phyloP scores from a whole-genome alignment of 2,113 vertebrate genomes.

The Piaya cayana region DNA sequence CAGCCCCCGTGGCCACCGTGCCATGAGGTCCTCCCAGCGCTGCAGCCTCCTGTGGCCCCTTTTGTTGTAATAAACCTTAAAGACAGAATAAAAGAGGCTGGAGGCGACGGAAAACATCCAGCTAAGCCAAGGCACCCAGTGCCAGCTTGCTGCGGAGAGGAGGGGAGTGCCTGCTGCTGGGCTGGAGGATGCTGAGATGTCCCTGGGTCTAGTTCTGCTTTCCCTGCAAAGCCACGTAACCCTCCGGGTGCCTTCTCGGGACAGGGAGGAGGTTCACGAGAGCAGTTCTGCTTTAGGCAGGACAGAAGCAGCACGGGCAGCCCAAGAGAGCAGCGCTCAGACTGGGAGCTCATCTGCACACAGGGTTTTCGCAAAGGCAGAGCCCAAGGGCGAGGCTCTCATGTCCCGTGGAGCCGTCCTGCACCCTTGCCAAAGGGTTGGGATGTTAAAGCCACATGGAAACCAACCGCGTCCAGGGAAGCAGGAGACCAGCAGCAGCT shows the following conservation, averaged over 20 bases:
- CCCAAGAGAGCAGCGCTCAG: neutral
- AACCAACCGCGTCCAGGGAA: neutral
- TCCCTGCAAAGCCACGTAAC: neutral
- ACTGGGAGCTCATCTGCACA: accelerated
- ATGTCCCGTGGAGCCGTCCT: accelerated
- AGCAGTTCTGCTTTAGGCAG: neutral
- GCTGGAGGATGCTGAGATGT: neutral
- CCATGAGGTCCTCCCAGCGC: neutral
- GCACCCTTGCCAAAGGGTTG: neutral
- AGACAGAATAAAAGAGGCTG: neutral
- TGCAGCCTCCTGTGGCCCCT: accelerated
- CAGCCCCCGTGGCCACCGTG: neutral
- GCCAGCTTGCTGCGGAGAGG: accelerated
- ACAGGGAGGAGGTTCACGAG: neutral
- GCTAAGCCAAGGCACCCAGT: neutral
- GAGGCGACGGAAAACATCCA: neutral
- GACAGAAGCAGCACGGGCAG: accelerated
- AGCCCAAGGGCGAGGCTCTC: neutral
- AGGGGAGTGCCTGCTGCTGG: neutral
- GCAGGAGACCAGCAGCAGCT: neutral
- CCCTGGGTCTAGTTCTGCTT: neutral
- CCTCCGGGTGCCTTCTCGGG: neutral
- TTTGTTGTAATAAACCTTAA: neutral
- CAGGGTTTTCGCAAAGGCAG: neutral
- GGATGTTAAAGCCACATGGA: neutral